A percentile compares a stretch with the other conserved stretches of the same genome.
Evolutionary conservation across 2,113 vertebrate genomes (phyloP).

Genomic region (Rattus rattus): DNA sequence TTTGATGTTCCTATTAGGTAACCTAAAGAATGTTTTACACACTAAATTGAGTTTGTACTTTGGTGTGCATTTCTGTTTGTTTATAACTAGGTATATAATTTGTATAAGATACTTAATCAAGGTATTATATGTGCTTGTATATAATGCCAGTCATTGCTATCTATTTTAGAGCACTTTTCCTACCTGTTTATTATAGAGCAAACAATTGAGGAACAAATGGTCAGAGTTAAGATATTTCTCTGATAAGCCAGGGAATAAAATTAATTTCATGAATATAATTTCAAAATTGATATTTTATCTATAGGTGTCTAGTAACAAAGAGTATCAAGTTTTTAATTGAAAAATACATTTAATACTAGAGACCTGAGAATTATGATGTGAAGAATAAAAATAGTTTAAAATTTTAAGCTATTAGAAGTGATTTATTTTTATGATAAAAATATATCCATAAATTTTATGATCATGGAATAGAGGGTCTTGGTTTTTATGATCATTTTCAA

Average conservation of each 20-base stretch:
- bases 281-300: not conserved
- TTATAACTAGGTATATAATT: not conserved
- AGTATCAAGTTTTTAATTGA: not conserved
- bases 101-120: not conserved
- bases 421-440: not conserved
- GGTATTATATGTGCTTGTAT: not conserved
- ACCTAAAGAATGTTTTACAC: not conserved
- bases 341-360: not conserved
- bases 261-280: not conserved
- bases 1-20: not conserved
- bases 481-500: constrained; percentile 21
- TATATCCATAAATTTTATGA: not conserved
- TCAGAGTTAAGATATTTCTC: not conserved
- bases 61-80: accelerated
- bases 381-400: not conserved
- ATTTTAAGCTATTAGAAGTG: not conserved
- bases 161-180: not conserved
- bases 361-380: not conserved
- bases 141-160: not conserved
- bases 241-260: not conserved
- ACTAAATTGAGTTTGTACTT: not conserved
- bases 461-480: not conserved
- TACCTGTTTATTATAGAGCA: not conserved
- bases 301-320: not conserved
- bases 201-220: not conserved